phyloP scores from a whole-genome alignment of 2,113 vertebrate genomes.

The Rallus limicola region DNA sequence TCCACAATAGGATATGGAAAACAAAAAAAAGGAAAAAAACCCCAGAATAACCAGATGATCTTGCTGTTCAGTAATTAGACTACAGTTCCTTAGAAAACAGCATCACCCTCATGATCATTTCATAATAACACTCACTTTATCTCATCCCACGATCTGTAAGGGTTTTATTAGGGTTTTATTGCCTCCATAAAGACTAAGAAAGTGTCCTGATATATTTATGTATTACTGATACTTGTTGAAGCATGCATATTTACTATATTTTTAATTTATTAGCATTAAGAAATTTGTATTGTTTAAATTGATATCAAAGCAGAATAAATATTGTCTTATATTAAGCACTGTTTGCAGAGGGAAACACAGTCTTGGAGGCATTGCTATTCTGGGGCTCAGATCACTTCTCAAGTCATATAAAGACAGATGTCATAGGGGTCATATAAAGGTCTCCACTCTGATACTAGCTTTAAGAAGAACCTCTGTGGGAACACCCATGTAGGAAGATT shows the following conservation, averaged over 20 bases:
- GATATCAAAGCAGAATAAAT: not conserved
- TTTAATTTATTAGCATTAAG: not conserved
- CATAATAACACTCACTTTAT: slow-evolving; percentile 36
- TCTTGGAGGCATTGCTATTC: not conserved
- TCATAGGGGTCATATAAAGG: not conserved
- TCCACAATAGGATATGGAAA: not conserved
- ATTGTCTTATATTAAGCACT: not conserved
- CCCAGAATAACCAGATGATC: not conserved
- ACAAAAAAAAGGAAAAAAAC: not conserved
- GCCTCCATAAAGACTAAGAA: not conserved
- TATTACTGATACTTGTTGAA: not conserved
- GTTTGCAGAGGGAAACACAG: not conserved
- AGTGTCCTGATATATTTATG: not conserved
- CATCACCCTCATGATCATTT: not conserved
- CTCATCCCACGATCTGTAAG: not conserved
- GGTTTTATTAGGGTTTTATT: not conserved
- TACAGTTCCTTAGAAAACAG: not conserved
- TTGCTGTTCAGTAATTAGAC: not conserved
- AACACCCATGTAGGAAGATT: not conserved
- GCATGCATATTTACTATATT: not conserved
- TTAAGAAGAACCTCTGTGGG: not conserved
- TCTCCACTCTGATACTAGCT: not conserved
- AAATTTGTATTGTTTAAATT: not conserved
- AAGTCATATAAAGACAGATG: slow-evolving; percentile 9
- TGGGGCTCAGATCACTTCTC: not conserved